Base-by-base conservation (phyloP, 1,140 invertebrate species). In the Lucilia cuprina region DNA sequence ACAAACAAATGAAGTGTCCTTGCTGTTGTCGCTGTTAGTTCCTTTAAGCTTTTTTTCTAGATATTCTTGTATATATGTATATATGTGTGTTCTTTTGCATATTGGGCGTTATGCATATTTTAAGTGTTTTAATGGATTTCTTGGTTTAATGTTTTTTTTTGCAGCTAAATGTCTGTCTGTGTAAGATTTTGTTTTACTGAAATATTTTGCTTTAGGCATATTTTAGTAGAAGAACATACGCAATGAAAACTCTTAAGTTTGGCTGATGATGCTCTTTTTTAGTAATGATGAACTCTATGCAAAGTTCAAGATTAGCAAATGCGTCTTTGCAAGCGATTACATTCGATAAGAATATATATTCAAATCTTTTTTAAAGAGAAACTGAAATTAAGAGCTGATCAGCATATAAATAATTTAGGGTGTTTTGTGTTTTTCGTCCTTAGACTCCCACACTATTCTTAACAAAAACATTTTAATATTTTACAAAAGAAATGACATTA, bases 81-180 rank as follows among this genome's bases (percentile, higher is more conserved):
- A 17, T 49, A 17, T 65, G 55, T 65, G 60, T n/a, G 8, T n/a
- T 19, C n/a, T 17, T 65, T 9, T 70, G 5, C 5, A 70, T 70
- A 25, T 70, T 21, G 19, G 21, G 65, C 65, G n/a, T 10, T 7
- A 70, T 7, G 14, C 7, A 70, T 70, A 19, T 50, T 80, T 80
- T 50, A 80, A 80, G 77, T 80, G 77, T 80, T 80, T 80, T 80
- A 80, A 80, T 80, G 77, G 77, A 80, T 49, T 80, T 80, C 77
- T 50, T 80, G 35, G 14, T 78, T 30, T 75, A 75, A 75, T 75
- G 74, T 75, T 34, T 75, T 75, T 75, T 12, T n/a, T n/a, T n/a
- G n/a, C 13, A 49, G 9, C 35, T 3, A 30, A 30, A 30, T 30
- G 41, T 41, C 7, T 8, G 41, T 7, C 41, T 41, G 41, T 41